Evolutionary conservation across 2,113 vertebrate species (phyloP), one percentile per base, ranked within the genome.

Genomic region (Podocnemis expansa): DNA sequence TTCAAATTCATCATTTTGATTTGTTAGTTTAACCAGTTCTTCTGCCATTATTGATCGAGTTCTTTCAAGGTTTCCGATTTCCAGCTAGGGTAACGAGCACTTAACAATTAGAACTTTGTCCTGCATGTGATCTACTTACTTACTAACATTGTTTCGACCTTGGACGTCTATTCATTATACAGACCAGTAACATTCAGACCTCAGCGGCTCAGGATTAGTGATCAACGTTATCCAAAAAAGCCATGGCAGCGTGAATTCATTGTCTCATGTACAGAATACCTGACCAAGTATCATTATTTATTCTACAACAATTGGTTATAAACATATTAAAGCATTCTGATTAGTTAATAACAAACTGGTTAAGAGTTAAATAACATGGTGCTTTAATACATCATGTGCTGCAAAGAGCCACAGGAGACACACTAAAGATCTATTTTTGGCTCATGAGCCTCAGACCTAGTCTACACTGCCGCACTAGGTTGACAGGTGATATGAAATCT

Each of bases 1-100:
- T 95, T 99, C 99, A 91, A 99, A 98, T 22, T 99, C 99, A n/a
- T 99, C 99, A 6, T 99, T 99, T 96, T 99, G 98, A 98, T 98
- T 99, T 93, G 99, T 99, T 97, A 99, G 98, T 91, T 98, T 99
- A 94, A 99, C 99, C 45, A 99, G 97, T 76, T 99, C 99, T 96
- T 99, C 99, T 21, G 99, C 98, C 98, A 99, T 99, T 97, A 99
- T 98, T 5, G 99, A 98, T 58, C 99, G 99, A 78, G 99, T 99
- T 97, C 99, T 99, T 98, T 99, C 99, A 92, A 99, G 97, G 96
- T 93, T 98, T 56, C 98, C 97, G 89, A 99, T 99, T 98, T 99
- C 99, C 93, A 99, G 84, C 99, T 99, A 95, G 82, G 38, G 49
- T 27, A 95, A 90, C 76, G 97, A 81, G 95, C 2, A 96, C 89